A percentile compares a stretch with the other conserved stretches of the same genome.
Conservation (phyloP, 2,888 invertebrate species). For the Drosophila merina region DNA sequence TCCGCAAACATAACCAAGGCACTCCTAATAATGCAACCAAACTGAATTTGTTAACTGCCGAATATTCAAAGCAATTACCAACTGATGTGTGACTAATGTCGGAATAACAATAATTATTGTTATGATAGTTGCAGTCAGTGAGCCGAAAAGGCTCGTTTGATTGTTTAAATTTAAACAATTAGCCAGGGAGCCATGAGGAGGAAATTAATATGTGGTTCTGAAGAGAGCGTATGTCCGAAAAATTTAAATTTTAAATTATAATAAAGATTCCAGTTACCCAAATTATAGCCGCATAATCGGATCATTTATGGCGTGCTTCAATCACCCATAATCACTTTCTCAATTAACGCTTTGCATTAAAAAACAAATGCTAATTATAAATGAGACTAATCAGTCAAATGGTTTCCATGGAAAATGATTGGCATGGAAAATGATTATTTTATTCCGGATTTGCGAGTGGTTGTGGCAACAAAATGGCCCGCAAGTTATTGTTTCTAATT, state of each 20-base stretch:
- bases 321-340: slow-evolving; percentile 27
- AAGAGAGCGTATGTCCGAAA: neutral
- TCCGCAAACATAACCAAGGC: neutral
- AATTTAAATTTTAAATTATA: neutral
- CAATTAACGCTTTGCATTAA: slow-evolving; percentile 33
- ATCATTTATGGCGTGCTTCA: slow-evolving; percentile 3
- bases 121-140: slow-evolving; percentile 8
- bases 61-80: slow-evolving; percentile 2
- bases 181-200: neutral
- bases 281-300: slow-evolving; percentile 3
- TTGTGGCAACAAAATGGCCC: slow-evolving; percentile 18
- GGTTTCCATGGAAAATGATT: slow-evolving; percentile 9
- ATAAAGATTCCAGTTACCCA: neutral
- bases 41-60: slow-evolving; percentile 13
- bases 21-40: slow-evolving; percentile 14
- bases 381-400: slow-evolving; percentile 36
- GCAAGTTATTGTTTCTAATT: slow-evolving; percentile 16
- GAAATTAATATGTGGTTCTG: neutral
- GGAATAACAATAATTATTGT: slow-evolving; percentile 18
- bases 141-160: slow-evolving; percentile 9
- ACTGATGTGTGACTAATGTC: slow-evolving; percentile 56
- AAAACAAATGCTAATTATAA: slow-evolving; percentile 21
- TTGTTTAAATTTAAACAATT: slow-evolving; percentile 9
- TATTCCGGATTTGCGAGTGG: slow-evolving; percentile 14
- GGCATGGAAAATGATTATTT: slow-evolving; percentile 10